These are phyloP conservation scores for Brachyalestes nurse DNA, from an alignment of 2,797 vertebrate genomes.

Conservation along the genomic window DNA sequence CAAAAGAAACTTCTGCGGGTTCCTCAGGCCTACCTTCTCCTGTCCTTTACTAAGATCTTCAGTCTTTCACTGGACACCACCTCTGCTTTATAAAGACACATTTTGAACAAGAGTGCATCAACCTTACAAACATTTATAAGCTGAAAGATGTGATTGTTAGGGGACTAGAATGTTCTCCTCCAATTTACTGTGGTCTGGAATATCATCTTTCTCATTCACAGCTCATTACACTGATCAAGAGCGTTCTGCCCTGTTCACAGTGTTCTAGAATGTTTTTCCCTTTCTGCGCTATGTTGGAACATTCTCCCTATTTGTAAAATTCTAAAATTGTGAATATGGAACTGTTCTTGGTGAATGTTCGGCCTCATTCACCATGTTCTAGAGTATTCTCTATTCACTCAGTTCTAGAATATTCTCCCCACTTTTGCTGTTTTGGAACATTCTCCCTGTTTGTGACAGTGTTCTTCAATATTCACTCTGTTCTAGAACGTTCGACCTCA, in stretches of 20 bases:
- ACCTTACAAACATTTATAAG: too few relatives aligned
- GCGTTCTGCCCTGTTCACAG: not conserved
- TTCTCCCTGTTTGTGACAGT: too few relatives aligned
- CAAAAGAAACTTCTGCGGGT: slow-evolving; percentile 88
- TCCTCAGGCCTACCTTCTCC: slow-evolving; percentile 83
- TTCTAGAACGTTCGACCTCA: too few relatives aligned
- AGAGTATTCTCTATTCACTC: too few relatives aligned
- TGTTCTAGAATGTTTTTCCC: not conserved
- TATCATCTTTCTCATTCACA: not conserved
- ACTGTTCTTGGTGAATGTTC: not conserved
- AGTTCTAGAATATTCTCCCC: too few relatives aligned
- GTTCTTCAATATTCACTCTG: too few relatives aligned
- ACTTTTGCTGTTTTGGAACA: too few relatives aligned
- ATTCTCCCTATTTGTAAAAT: not conserved
- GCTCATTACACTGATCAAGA: not conserved
- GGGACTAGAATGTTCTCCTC: not conserved
- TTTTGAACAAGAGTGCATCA: too few relatives aligned
- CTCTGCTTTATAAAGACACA: not conserved
- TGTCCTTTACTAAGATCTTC: slow-evolving; percentile 26
- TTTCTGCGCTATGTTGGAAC: not conserved
- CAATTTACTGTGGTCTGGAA: not conserved
- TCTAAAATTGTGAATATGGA: too few relatives aligned
- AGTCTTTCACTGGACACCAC: not conserved
- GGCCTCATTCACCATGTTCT: not conserved
- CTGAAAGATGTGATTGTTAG: too few relatives aligned